Percentiles rank a stretch among this genome's conserved stretches.
Evolutionary conservation across 1,140 invertebrate genomes (phyloP).

Genomic region (Tachypleus tridentatus): DNA sequence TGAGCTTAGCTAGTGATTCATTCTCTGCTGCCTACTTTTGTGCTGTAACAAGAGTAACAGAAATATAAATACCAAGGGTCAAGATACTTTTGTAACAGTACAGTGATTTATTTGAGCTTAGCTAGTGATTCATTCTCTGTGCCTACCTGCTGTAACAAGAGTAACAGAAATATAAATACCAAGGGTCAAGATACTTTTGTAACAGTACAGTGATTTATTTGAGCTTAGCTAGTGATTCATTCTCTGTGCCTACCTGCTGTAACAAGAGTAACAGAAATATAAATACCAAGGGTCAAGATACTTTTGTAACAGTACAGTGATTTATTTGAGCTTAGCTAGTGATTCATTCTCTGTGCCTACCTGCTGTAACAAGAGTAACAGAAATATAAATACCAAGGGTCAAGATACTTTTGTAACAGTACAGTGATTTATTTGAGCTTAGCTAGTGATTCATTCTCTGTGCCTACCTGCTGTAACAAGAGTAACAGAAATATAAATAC

Average conservation of each 20-base stretch:
- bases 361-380: conserved; percentile 53
- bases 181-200: too few species aligned
- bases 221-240: conserved; percentile 84
- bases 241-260: conserved; percentile 73
- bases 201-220: conserved; percentile 33
- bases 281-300: too few species aligned
- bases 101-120: conserved; percentile 60
- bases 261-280: too few species aligned
- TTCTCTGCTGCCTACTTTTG: conserved; percentile 76
- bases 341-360: conserved; percentile 75
- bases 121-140: conserved; percentile 82
- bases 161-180: too few species aligned
- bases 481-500: too few species aligned
- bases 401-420: too few species aligned
- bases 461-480: conserved; percentile 61
- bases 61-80: too few species aligned
- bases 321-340: conserved; percentile 87
- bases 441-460: conserved; percentile 77
- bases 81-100: too few species aligned
- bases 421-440: conserved; percentile 60
- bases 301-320: too few species aligned
- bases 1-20: conserved; percentile 85
- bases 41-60: conserved; percentile 46
- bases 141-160: conserved; percentile 57
- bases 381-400: too few species aligned